Base-by-base conservation (phyloP, 2,797 vertebrate species). In the Silurus lanzhouensis region DNA sequence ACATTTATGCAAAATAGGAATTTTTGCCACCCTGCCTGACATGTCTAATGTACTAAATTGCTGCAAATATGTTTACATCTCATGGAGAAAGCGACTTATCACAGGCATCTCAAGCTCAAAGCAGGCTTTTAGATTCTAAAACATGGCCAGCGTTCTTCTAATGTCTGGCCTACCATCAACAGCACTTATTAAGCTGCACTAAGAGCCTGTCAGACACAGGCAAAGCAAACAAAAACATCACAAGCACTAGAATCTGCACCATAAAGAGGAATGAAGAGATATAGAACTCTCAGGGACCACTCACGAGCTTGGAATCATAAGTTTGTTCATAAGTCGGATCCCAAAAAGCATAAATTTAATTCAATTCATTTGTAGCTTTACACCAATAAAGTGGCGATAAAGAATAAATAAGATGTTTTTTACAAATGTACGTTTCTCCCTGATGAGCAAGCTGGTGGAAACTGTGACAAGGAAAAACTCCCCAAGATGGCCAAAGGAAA, bases 51-150 rank as follows among this genome's bases (percentile, higher is more conserved):
- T 44, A 68, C 64, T 1, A 78, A 70, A 70, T 46, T 44, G 48
- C 31, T 13, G 7, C 52, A 57, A 72, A 52, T 20, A 38, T 85
- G 66, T 85, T 80, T 79, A 79, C 75, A 70, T 79, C 83, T 71
- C 22, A 84, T 4, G 13, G 58, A 84, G 25, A 84, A 70, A 79
- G 64, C 10, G 55, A 46, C 52, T 84, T 84, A 78, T 82, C 10
- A n/a, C 31, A 71, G 61, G 31, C 61, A 22, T 72, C 66, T 64
- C 48, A 10, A 19, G 64, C 66, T 57, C 7, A 44, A 76, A 83
- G 20, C 68, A 4, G 15, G 25, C 66, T 83, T 75, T 83, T 17
- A 38, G 63, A 83, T 31, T 48, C 52, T 27, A 64, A 44, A 79
- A 75, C 66, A 84, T 55, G 61, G 58, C 31, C 22, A 1, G 66